Evolutionary conservation across 1,140 invertebrate genomes (phyloP).

Genomic region (Nymphalis io): DNA sequence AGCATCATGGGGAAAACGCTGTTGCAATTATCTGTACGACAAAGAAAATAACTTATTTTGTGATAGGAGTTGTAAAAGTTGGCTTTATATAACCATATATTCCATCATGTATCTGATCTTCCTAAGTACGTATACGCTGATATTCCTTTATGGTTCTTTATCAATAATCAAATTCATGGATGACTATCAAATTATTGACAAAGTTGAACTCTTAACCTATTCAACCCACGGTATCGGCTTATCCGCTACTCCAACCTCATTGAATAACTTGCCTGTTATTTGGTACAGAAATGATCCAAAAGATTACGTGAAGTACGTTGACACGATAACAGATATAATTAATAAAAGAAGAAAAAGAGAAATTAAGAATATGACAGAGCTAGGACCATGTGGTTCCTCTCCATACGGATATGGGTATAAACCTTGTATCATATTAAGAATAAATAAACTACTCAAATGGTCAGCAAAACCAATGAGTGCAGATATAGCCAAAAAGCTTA

Average conservation of each 20-base stretch:
- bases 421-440: slow-evolving; percentile 66
- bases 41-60: slow-evolving; percentile 52
- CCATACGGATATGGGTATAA: slow-evolving; percentile 66
- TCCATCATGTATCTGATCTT: slow-evolving; percentile 65
- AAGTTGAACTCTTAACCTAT: slow-evolving; percentile 48
- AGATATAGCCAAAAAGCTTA: slow-evolving; percentile 37
- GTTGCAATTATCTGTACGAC: slow-evolving; percentile 49
- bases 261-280: slow-evolving; percentile 55
- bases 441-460: slow-evolving; percentile 65
- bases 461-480: slow-evolving; percentile 47
- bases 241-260: slow-evolving; percentile 58
- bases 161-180: slow-evolving; percentile 44
- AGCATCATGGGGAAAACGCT: slow-evolving; percentile 35
- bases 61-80: slow-evolving; percentile 54
- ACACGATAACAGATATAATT: slow-evolving; percentile 47
- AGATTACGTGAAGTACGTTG: slow-evolving; percentile 62
- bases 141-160: slow-evolving; percentile 55
- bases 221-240: slow-evolving; percentile 57
- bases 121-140: slow-evolving; percentile 56
- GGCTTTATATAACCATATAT: slow-evolving; percentile 57
- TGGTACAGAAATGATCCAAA: slow-evolving; percentile 51
- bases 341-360: slow-evolving; percentile 46
- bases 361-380: slow-evolving; percentile 28
- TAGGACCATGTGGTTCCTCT: slow-evolving; percentile 59
- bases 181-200: slow-evolving; percentile 44